Base-by-base conservation (phyloP, 2,888 invertebrate species). In the Drosophila eohydei region DNA sequence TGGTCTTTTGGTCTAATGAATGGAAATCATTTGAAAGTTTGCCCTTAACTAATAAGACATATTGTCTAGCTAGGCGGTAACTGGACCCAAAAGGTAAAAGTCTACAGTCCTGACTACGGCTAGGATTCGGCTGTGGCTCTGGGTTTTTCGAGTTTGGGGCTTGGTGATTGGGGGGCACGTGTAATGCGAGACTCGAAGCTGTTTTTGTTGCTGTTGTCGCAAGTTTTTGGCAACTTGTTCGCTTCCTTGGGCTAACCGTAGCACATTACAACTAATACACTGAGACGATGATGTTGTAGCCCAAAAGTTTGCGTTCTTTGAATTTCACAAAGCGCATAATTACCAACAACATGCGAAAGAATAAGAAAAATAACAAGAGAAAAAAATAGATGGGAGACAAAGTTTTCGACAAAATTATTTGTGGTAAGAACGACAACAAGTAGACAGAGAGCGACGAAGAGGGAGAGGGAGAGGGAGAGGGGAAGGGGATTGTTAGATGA, bases 201-300 rank as follows among this genome's bases (percentile, higher is more conserved):
- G 74, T 66, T 71, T 60, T 64, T 60, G 60, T 63, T 50, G 50
- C 21, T 60, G 43, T 74, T 81, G 83, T 75, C 75, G 71, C 81
- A 84, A 86, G 82, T 82, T 84, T 81, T 84, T 76, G 78, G 81
- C 81, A 85, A 85, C 73, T 85, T 83, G 81, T 73, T 68, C 67
- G 81, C 64, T 61, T 70, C 50, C 58, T 36, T 58, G 59, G 75
- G 69, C 78, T 75, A 85, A 85, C 76, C 83, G 71, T 66, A 78
- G 79, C 80, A 79, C 74, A 86, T 84, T 82, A 86, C 84, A 84
- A 84, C 86, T 84, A 84, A 84, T 84, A 85, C 82, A 85, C 84
- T 85, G 73, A 65, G 82, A 81, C 78, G 77, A 81, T 72, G 80
- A 79, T 70, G 78, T 74, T 80, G 78, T 75, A 76, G 77, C 81